These are phyloP conservation scores for Aradophagus sp. DNA, from an alignment of 1,140 invertebrate species.

Conservation along the genomic window DNA sequence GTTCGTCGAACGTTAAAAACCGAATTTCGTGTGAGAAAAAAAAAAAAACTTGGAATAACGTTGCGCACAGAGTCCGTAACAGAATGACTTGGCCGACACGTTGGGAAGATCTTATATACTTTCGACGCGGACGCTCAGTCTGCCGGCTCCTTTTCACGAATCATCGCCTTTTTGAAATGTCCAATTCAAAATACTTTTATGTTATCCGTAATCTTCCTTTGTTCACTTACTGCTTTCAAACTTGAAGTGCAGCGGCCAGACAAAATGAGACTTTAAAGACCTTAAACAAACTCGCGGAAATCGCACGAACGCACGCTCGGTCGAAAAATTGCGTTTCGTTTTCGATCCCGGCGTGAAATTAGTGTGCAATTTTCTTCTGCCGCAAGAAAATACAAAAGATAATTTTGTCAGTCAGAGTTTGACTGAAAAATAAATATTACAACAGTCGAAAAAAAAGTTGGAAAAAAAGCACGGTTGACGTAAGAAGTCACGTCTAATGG, in stretches of 20 bases:
- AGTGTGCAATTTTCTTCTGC: background rate
- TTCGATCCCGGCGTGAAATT: no score
- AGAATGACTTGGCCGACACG: constrained; percentile 68
- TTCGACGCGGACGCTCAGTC: constrained; percentile 48
- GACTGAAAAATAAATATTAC: no score
- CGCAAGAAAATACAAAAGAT: background rate
- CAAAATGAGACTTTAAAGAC: background rate
- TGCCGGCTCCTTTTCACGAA: constrained; percentile 39
- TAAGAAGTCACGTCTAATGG: no score
- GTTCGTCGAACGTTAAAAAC: constrained; percentile 40
- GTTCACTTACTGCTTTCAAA: constrained; percentile 17
- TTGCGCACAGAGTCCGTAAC: constrained; percentile 55
- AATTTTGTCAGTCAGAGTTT: no score
- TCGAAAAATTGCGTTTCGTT: no score
- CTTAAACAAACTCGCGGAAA: background rate
- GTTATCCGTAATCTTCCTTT: constrained; percentile 35
- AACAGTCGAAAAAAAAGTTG: no score
- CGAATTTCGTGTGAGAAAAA: constrained; percentile 30
- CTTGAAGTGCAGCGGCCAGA: background rate
- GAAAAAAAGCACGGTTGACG: no score
- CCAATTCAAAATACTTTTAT: constrained; percentile 36
- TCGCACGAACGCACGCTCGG: background rate
- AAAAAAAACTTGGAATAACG: constrained; percentile 35
- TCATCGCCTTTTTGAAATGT: constrained; percentile 44
- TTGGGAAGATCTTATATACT: constrained; percentile 72